These are phyloP conservation scores for Raphicerus campestris DNA, from an alignment of 2,113 vertebrate species.

Conservation along the genomic window DNA sequence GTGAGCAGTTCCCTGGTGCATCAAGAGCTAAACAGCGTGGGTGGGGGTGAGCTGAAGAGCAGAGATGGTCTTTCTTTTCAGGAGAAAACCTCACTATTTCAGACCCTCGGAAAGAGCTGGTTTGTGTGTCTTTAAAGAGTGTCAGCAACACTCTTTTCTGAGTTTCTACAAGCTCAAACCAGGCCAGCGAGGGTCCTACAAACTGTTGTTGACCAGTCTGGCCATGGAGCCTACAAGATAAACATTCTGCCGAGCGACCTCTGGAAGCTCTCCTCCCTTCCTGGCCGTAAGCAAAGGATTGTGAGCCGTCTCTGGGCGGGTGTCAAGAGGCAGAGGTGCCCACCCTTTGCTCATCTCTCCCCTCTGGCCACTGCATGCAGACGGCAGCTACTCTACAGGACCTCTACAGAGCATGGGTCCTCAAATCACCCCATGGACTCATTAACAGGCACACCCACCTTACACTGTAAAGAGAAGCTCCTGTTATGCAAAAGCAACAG, in stretches of 20 bases:
- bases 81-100: background rate
- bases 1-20: background rate
- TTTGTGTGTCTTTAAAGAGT: background rate
- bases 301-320: fast-evolving
- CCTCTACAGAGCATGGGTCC: background rate
- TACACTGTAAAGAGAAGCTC: background rate
- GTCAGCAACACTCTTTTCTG: background rate
- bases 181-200: background rate
- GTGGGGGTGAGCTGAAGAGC: background rate
- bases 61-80: background rate
- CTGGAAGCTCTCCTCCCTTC: too few relatives aligned
- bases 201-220: background rate
- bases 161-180: background rate
- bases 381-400: background rate
- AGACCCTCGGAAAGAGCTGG: too few relatives aligned
- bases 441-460: too few relatives aligned
- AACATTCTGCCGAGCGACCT: background rate
- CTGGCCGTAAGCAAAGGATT: fast-evolving
- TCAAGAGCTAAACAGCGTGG: background rate
- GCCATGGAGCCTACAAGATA: background rate
- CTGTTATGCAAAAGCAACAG: fast-evolving
- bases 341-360: background rate
- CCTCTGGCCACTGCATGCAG: background rate
- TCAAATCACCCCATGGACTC: background rate
- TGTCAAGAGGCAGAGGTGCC: background rate